Evolutionary conservation across 2,797 vertebrate genomes (phyloP).

Genomic region (Betta splendens): DNA sequence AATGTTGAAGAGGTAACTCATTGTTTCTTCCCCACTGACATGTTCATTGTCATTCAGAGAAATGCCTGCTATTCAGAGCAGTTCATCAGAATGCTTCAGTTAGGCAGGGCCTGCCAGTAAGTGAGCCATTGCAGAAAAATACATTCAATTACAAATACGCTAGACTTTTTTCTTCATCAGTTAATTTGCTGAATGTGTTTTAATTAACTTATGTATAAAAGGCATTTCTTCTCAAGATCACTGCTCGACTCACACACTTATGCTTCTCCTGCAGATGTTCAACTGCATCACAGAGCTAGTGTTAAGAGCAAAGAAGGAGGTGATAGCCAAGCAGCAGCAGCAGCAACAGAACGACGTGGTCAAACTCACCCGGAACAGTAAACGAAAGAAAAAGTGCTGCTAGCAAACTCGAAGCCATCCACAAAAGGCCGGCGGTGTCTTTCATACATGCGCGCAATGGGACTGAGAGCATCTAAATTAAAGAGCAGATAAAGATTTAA

Average conservation of each 20-base stretch:
- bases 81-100: background rate
- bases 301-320: conserved; percentile 97
- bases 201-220: no score
- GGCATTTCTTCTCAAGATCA: no score
- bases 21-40: background rate
- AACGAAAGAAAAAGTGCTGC: conserved; percentile 99
- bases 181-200: no score
- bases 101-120: no score
- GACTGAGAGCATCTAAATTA: conserved; percentile 80
- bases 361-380: conserved; percentile 97
- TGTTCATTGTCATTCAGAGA: conserved; percentile 10
- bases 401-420: conserved; percentile 79
- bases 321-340: conserved; percentile 96
- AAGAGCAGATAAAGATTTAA: conserved; percentile 80
- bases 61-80: conserved; percentile 19
- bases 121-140: no score
- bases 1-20: conserved; percentile 94
- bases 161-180: no score
- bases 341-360: conserved; percentile 98
- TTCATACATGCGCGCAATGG: conserved; percentile 53
- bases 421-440: conserved; percentile 31
- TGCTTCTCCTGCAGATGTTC: conserved; percentile 89
- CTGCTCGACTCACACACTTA: background rate
- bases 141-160: no score
- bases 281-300: conserved; percentile 99